Evolutionary conservation across 1,140 invertebrate species (phyloP), one percentile per base, ranked within the genome.

Genomic region (Oppia nitens): DNA sequence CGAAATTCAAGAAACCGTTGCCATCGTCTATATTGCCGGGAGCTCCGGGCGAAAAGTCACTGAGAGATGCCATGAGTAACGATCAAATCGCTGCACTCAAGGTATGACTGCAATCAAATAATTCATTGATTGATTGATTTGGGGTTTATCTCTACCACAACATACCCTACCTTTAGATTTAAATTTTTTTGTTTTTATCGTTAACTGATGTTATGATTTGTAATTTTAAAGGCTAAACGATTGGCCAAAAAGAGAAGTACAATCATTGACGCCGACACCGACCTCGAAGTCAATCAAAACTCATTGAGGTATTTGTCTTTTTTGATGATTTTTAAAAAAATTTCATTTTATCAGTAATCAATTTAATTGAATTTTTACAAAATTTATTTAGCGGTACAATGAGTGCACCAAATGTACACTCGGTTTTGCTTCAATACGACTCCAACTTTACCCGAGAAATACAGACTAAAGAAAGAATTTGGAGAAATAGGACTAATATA

Each of bases 381-480:
- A 48, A 48, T 14, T 54, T 20, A 21, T 12, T 11, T n/a, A 48
- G 11, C 24, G 48, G 56, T 23, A 14, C 25, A 23, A 50, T 20
- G 9, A 29, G 48, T 27, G 70, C 66, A 28, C 61, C 67, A 1
- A 68, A 68, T 3, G 68, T 67, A 20, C 21, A 40, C 27, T 54
- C 47, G 0, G 51, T 62, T 27, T 92, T 95, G 65, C 74, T 96
- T 4, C 90, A 95, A 70, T 89, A 92, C 73, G 92, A 96, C 73
- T 85, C 95, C 3, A 90, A 95, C 71, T 84, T 92, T 14, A 95
- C 92, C 0, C 87, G 92, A 72, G 88, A 95, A 72, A 96, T 98
- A 68, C 85, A 95, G 17, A 92, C 87, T 53, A 75, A 90, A 61
- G 93, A 98, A 73, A 74, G 92, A 56, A 84, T 95, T 65, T 97